Conservation (phyloP, 2,888 invertebrate genomes). For the Carcina quercana region DNA sequence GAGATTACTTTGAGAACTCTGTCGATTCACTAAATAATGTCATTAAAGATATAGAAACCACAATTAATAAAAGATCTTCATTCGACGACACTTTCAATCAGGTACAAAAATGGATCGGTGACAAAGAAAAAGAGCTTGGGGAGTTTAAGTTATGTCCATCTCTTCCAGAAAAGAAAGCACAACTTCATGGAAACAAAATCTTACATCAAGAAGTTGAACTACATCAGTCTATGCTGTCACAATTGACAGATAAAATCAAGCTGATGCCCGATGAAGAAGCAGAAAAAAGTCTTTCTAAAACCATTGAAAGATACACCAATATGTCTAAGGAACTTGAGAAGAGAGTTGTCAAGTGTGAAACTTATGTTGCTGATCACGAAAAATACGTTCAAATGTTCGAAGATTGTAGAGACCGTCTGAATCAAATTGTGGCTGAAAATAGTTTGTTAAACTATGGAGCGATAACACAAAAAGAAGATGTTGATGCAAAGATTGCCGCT, state of each 20-base stretch:
- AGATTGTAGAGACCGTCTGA: conserved; percentile 87
- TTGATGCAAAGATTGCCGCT: conserved; percentile 82
- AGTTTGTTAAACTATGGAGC: conserved; percentile 85
- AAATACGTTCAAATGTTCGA: conserved; percentile 87
- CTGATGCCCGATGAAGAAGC: conserved; percentile 87
- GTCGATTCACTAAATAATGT: conserved; percentile 89
- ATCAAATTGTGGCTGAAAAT: conserved; percentile 85
- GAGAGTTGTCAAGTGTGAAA: conserved; percentile 78
- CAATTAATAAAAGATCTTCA: conserved; percentile 91
- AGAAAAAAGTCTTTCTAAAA: conserved; percentile 81
- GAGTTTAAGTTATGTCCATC: conserved; percentile 84
- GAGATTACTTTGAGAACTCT: conserved; percentile 89
- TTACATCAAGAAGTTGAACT: conserved; percentile 89
- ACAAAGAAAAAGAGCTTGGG: conserved; percentile 83
- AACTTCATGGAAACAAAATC: conserved; percentile 86
- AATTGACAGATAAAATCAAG: conserved; percentile 87
- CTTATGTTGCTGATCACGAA: conserved; percentile 87
- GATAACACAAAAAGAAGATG: conserved; percentile 85
- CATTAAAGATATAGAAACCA: conserved; percentile 90
- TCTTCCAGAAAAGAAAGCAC: conserved; percentile 91
- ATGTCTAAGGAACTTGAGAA: conserved; percentile 80
- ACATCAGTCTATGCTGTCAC: conserved; percentile 88
- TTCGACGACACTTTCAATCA: conserved; percentile 95
- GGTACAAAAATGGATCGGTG: conserved; percentile 90
- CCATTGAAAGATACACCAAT: conserved; percentile 81